Conservation (phyloP, 2,888 invertebrate species). For the Sminthurinus aureus region DNA sequence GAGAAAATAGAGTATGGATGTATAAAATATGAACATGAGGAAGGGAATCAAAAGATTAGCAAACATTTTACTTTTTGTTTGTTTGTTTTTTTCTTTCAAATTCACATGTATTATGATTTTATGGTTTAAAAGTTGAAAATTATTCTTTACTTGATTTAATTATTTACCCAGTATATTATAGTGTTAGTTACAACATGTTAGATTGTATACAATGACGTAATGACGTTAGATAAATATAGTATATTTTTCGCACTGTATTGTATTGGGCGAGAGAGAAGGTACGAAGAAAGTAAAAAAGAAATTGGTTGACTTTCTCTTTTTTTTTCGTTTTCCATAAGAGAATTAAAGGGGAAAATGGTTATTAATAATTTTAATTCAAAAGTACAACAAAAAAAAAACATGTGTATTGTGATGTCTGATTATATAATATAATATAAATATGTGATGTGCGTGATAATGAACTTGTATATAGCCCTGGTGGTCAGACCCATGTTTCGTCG, state of each 20-base stretch:
- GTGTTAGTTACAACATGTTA: background rate
- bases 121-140: too few species aligned
- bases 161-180: background rate
- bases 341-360: background rate
- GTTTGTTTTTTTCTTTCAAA: background rate
- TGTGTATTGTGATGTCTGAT: slow-evolving; percentile 29
- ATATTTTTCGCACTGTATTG: background rate
- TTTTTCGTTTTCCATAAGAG: too few species aligned
- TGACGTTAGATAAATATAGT: too few species aligned
- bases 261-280: background rate
- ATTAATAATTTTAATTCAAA: slow-evolving; percentile 18
- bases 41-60: background rate
- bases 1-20: background rate
- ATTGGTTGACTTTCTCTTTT: background rate
- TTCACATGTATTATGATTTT: background rate
- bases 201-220: too few species aligned
- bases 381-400: slow-evolving; percentile 7
- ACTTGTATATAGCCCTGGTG: slow-evolving; percentile 40
- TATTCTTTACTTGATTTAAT: background rate
- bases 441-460: slow-evolving; percentile 19
- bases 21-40: background rate
- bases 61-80: background rate
- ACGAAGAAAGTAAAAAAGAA: background rate
- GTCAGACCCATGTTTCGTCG: slow-evolving; percentile 34
- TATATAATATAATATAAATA: background rate